Conservation (phyloP, 1,140 invertebrate species). For the Micrasema minimum region DNA sequence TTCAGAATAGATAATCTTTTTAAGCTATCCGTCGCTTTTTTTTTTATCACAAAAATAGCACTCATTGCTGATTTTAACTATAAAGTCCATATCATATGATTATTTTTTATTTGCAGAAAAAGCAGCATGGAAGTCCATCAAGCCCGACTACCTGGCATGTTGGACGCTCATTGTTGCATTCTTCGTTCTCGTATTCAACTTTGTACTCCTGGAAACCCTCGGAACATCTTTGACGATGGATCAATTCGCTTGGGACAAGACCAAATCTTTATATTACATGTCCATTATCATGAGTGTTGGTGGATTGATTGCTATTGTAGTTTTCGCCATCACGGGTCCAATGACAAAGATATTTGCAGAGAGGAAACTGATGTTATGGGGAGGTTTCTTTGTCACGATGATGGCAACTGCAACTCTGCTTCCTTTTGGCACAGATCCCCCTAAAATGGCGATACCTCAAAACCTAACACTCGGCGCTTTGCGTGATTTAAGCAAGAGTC, state of each 20-base stretch:
- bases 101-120: constrained; percentile 67
- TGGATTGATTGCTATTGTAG: constrained; percentile 77
- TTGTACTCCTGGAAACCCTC: constrained; percentile 89
- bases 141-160: constrained; percentile 81
- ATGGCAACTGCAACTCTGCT: constrained; percentile 78
- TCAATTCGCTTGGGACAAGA: constrained; percentile 88
- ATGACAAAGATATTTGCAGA: constrained; percentile 80
- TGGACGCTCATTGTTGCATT: constrained; percentile 84
- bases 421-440: constrained; percentile 78
- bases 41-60: background rate
- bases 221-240: constrained; percentile 89
- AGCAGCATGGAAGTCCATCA: constrained; percentile 76
- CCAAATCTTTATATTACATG: constrained; percentile 82
- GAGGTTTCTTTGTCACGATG: constrained; percentile 83
- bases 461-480: constrained; percentile 58
- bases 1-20: too few relatives aligned
- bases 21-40: background rate
- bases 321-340: constrained; percentile 78
- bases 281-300: constrained; percentile 84
- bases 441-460: constrained; percentile 59
- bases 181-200: constrained; percentile 89
- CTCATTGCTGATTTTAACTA: background rate
- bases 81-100: too few relatives aligned
- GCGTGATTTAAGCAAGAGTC: constrained; percentile 17
- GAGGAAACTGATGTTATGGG: constrained; percentile 79